Percentiles rank a stretch among this genome's conserved stretches.
phyloP scores from a whole-genome alignment of 1,140 invertebrate species.

The Hyphantria cunea region DNA sequence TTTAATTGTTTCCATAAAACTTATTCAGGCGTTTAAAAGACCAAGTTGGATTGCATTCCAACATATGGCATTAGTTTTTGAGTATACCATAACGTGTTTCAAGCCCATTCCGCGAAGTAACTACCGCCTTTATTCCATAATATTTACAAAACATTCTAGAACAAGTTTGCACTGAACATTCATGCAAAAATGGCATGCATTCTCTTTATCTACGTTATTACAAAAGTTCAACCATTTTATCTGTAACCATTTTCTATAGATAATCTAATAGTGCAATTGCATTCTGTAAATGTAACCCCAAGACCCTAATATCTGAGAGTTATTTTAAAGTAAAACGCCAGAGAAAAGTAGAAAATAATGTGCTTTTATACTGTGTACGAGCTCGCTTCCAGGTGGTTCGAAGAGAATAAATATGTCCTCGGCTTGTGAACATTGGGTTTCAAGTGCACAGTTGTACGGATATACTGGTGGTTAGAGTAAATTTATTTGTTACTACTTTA shows the following conservation, averaged over 20 bases:
- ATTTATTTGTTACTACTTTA: not conserved
- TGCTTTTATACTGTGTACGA: constrained; percentile 20
- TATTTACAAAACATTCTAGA: not conserved
- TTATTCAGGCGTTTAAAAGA: too few relatives aligned
- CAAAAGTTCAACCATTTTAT: constrained; percentile 4
- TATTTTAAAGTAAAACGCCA: constrained; percentile 18
- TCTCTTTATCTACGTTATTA: not conserved
- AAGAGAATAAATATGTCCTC: constrained; percentile 26
- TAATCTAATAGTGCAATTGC: constrained; percentile 3
- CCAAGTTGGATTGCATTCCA: too few relatives aligned
- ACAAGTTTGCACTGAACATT: not conserved
- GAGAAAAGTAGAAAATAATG: constrained; percentile 12
- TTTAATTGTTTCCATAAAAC: too few relatives aligned
- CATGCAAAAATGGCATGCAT: not conserved
- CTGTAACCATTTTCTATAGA: not conserved
- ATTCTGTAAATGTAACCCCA: constrained; percentile 7
- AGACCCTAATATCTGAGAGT: constrained; percentile 10
- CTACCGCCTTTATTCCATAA: too few relatives aligned
- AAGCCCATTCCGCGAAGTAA: too few relatives aligned
- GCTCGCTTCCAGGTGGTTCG: constrained; percentile 6
- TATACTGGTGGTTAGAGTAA: not conserved
- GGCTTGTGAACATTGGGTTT: constrained; percentile 20
- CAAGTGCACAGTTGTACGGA: constrained; percentile 18
- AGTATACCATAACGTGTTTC: too few relatives aligned
- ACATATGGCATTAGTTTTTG: too few relatives aligned